phyloP scores from a whole-genome alignment of 1,140 invertebrate species.

The Gonatopus flavifemur region DNA sequence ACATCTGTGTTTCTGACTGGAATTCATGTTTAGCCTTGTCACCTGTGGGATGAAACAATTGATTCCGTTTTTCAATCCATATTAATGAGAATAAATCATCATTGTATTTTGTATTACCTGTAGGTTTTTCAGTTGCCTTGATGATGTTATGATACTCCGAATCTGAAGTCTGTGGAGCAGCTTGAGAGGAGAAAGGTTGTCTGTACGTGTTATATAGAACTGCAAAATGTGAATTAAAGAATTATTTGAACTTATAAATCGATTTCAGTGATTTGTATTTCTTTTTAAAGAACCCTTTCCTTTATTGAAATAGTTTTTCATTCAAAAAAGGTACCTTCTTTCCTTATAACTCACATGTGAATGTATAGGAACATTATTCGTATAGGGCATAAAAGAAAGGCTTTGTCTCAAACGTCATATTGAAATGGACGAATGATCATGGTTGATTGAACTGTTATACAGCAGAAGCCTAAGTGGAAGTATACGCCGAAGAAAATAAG shows the following conservation, averaged over 20 bases:
- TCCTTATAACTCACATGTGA: background rate
- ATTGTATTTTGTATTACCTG: constrained; percentile 52
- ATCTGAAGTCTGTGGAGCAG: constrained; percentile 26
- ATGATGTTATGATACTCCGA: constrained; percentile 59
- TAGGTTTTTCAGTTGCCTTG: constrained; percentile 61
- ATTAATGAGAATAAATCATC: background rate
- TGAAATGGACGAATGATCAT: too few relatives aligned
- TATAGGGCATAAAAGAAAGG: too few relatives aligned
- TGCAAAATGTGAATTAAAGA: constrained; percentile 18
- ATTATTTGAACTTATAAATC: constrained; percentile 2
- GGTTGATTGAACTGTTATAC: too few relatives aligned
- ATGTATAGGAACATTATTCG: too few relatives aligned
- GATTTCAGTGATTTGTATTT: constrained; percentile 5
- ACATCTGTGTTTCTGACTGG: constrained; percentile 93
- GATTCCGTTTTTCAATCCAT: background rate
- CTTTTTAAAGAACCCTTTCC: constrained; percentile 8
- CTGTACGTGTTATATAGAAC: constrained; percentile 17
- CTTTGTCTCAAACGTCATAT: too few relatives aligned
- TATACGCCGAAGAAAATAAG: too few relatives aligned
- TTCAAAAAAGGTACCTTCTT: background rate
- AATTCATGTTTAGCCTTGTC: constrained; percentile 75
- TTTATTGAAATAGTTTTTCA: background rate
- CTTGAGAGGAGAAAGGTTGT: constrained; percentile 42
- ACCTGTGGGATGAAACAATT: constrained; percentile 35
- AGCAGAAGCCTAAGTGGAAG: too few relatives aligned